Percentiles rank a stretch among this genome's conserved stretches.
Conservation (phyloP, 2,113 vertebrate genomes). For the Micromys minutus region DNA sequence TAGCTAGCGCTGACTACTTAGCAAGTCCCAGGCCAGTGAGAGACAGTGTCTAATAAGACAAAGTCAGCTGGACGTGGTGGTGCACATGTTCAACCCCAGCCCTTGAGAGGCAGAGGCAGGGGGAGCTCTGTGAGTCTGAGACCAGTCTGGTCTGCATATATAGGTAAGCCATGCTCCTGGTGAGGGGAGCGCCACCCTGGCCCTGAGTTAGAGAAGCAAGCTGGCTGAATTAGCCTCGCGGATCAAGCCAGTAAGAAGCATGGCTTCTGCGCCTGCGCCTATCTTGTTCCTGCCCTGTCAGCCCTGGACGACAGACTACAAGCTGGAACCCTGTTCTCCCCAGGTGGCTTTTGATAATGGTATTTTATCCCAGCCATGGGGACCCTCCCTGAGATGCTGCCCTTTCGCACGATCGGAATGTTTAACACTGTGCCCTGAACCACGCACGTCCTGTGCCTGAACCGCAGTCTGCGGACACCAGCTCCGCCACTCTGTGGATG, state of each 20-base stretch:
- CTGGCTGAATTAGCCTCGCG: neutral
- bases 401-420: neutral
- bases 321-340: neutral
- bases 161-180: neutral
- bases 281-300: neutral
- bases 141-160: too few relatives aligned
- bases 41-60: too few relatives aligned
- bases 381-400: neutral
- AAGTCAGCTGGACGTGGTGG: too few relatives aligned
- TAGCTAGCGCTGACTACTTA: too few relatives aligned
- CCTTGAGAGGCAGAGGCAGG: too few relatives aligned
- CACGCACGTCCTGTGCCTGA: neutral
- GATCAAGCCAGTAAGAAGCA: neutral
- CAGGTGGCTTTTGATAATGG: neutral
- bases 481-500: neutral
- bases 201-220: neutral
- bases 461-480: neutral
- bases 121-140: too few relatives aligned
- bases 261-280: neutral
- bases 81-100: too few relatives aligned
- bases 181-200: neutral
- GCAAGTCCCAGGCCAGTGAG: too few relatives aligned
- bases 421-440: too few relatives aligned
- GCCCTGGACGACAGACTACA: neutral
- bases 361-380: neutral